Base-by-base conservation (phyloP, 1,140 invertebrate species). In the Saxidomus purpurata region DNA sequence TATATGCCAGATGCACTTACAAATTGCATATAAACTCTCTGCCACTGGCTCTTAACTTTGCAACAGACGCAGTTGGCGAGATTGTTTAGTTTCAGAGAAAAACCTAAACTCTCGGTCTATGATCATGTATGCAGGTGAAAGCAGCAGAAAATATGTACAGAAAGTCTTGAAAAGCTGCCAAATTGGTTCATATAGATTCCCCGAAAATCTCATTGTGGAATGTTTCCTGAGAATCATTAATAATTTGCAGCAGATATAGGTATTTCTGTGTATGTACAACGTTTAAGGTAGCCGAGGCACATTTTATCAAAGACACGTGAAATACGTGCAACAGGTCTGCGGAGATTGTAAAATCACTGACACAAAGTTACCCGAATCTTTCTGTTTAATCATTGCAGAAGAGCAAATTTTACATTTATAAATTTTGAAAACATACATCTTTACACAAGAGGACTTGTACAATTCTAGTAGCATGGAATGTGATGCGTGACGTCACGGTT, bases 111-210 rank as follows among this genome's bases (percentile, higher is more conserved):
- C 43, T 15, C 1, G 1, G 67, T 0, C 34, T 25, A 13, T 6
- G 67, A 28, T 38, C 34, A 71, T 71, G 67, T 71, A 71, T 38
- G 9, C 67, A 36, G 67, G 36, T 71, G n/a, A 28, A 34, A 67
- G 31, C 6, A 28, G 4, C 1, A 28, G 31, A 34, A 17, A 67
- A n/a, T 59, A 59, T 59, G 6, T 59, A 59, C 59, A 63, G 59
- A 28, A 63, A 6, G 17, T 71, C 9, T 71, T 71, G 67, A 71
- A 38, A 1, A 22, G 19, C 19, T 71, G 67, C 67, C 67, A 71
- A 71, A 71, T 34, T 38, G 15, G 4, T 15, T 38, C 67, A 4
- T 40, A 38, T 28, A 40, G 67, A 11, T 71, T 71, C 15, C 25
- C 36, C 28, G 34, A 19, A 34, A 38, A 22, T 38, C 67, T 38